A percentile compares a stretch with the other conserved stretches of the same genome.
phyloP scores from a whole-genome alignment of 1,140 invertebrate genomes.

The Heliconius hermathena region DNA sequence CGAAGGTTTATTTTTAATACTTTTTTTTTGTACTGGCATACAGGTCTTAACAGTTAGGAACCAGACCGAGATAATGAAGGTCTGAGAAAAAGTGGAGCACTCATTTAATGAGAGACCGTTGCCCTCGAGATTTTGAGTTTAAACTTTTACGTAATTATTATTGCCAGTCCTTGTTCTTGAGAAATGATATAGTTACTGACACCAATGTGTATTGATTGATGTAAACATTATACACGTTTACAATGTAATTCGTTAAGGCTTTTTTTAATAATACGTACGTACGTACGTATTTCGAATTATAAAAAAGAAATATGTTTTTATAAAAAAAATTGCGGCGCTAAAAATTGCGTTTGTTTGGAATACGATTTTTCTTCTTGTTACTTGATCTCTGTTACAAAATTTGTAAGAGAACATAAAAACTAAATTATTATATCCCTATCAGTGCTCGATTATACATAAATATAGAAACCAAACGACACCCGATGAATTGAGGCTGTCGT shows the following conservation, averaged over 20 bases:
- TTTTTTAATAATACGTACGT: too few species aligned
- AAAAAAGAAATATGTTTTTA: too few species aligned
- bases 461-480: too few species aligned
- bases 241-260: not conserved
- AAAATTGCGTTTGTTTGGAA: too few species aligned
- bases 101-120: slow-evolving; percentile 15
- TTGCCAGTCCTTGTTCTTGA: not conserved
- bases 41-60: slow-evolving; percentile 31
- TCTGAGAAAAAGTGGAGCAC: slow-evolving; percentile 17
- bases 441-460: too few species aligned
- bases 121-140: slow-evolving; percentile 22
- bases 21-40: slow-evolving; percentile 3
- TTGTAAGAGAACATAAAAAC: too few species aligned
- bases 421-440: too few species aligned
- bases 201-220: not conserved
- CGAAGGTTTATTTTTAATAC: not conserved
- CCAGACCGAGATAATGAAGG: slow-evolving; percentile 26
- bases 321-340: too few species aligned
- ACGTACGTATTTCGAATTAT: too few species aligned
- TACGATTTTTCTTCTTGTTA: too few species aligned
- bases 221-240: not conserved
- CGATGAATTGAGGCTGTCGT: too few species aligned
- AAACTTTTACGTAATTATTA: slow-evolving; percentile 16
- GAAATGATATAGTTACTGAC: slow-evolving; percentile 3
- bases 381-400: too few species aligned